Base-by-base conservation (phyloP, 2,888 invertebrate species). In the Leptarthrus brevirostris region DNA sequence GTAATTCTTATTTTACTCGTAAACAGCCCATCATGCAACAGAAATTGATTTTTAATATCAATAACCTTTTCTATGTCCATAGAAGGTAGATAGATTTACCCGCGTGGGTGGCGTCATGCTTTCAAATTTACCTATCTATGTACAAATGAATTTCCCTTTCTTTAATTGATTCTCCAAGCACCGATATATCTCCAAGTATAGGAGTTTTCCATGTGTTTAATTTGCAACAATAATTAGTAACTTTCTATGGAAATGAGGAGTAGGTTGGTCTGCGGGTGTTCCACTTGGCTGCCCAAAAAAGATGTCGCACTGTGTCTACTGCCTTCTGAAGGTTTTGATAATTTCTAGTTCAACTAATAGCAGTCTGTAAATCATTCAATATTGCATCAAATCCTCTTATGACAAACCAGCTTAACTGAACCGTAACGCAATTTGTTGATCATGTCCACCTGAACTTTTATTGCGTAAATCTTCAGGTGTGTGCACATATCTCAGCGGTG, bases 291-390 rank as follows among this genome's bases (percentile, higher is more conserved):
- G 8, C 10, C 12, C 1, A 40, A 40, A 1, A 40, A 12, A 40
- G 6, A 12, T 40, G 10, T 1, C 40, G 12, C 12, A 12, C 3
- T n/a, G 40, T 6, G 40, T n/a, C n/a, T n/a, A n/a, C n/a, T 56
- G 26, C 22, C 34, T 58, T 73, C 34, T 58, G 58, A 10, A 34
- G 52, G 36, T 14, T 61, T 49, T 54, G 52, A 49, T 49, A 52
- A 16, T 22, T 64, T 49, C 22, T n/a, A 49, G 24, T 49, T 20
- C 34, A 34, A 44, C 49, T 47, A 24, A 61, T 73, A 24, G 30
- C 49, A 18, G 52, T 26, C 14, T 73, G 10, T 3, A 58, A 36
- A 20, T 58, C 58, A 58, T 20, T 66, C 22, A 47, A 47, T 22
- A 47, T 24, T 18, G 16, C 22, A 8, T 47, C 20, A 16, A 64